Evolutionary conservation across 2,797 vertebrate species (phyloP), one percentile per base, ranked within the genome.

Genomic region (Anableps anableps): DNA sequence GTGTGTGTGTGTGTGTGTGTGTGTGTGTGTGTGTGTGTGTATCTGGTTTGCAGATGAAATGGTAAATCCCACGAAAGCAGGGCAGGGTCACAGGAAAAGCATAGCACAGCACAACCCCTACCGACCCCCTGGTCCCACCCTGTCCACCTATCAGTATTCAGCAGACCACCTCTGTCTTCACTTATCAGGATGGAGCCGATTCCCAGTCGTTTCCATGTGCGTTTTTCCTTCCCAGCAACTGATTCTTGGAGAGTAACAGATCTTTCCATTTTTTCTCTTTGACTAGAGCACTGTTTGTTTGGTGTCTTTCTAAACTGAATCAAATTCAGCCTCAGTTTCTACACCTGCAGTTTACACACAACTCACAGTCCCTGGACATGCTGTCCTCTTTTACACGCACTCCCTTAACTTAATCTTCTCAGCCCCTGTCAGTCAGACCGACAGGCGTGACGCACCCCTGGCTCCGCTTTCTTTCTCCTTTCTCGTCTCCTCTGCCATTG

Each of bases 141-240:
- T 91, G 90, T 73, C 66, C 50, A 82, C 80, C 77, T 94, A 93
- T 95, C 93, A 90, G 88, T 79, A 79, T 88, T 82, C 87, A 84
- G 76, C 93, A 94, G 91, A 87, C 79, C 82, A 72, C 78, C 79
- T 16, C 70, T 62, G 87, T 75, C 80, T 89, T 36, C 55, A 86
- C 80, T 91, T 92, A 93, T 92, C 93, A 91, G 88, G 85, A 90
- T 84, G 76, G 71, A 88, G 70, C 80, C 81, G 89, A 88, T 92
- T 89, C 88, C 80, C 78, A 76, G 72, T 85, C 76, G 64, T 90
- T 90, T 90, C 88, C 87, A 79, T 50, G 83, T 45, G 72, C 78
- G 86, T 76, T 53, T 81, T 70, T 58, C 36, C 78, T 53, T 72
- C 45, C 26, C 74, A 80, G 82, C 75, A 71, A 60, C 80, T 85